These are phyloP conservation scores for Callospermophilus lateralis DNA, from an alignment of 2,113 vertebrate species.

Conservation along the genomic window DNA sequence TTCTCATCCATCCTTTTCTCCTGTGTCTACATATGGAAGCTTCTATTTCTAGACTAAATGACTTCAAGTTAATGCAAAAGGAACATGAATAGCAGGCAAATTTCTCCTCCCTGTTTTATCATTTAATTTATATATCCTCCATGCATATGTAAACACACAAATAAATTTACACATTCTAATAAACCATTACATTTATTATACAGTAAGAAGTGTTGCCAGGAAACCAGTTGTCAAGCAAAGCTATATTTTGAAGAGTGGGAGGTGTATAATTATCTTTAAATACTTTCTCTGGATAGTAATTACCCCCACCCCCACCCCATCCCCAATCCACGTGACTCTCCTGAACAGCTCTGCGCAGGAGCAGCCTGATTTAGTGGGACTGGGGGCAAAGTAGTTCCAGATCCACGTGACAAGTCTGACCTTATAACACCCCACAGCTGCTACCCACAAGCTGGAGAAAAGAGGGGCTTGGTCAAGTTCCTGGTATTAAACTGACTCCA, in stretches of 20 bases:
- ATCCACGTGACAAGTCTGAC: not conserved
- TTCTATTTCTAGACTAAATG: slow-evolving; percentile 33
- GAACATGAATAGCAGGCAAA: slow-evolving; percentile 44
- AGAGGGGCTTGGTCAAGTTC: not conserved
- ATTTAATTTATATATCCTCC: slow-evolving; percentile 72
- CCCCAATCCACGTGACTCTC: slow-evolving; percentile 80
- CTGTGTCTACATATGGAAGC: not conserved
- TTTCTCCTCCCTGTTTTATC: slow-evolving; percentile 75
- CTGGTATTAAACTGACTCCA: not conserved
- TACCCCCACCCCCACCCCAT: slow-evolving; percentile 82
- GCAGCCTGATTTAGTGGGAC: slow-evolving; percentile 32
- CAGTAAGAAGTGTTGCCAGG: slow-evolving; percentile 87
- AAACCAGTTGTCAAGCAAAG: slow-evolving; percentile 89
- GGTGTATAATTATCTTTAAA: slow-evolving; percentile 91
- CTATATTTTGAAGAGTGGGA: slow-evolving; percentile 89
- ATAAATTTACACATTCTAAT: slow-evolving; percentile 77
- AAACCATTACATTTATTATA: slow-evolving; percentile 86
- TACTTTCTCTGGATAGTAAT: slow-evolving; percentile 89
- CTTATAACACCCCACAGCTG: accelerated
- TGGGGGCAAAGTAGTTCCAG: not conserved
- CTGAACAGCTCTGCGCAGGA: slow-evolving; percentile 63
- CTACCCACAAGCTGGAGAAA: not conserved
- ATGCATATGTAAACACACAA: slow-evolving; percentile 52
- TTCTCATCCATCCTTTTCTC: not conserved
- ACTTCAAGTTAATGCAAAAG: not conserved